Conservation (phyloP, 2,113 vertebrate species). For the Cyanocitta stelleri region DNA sequence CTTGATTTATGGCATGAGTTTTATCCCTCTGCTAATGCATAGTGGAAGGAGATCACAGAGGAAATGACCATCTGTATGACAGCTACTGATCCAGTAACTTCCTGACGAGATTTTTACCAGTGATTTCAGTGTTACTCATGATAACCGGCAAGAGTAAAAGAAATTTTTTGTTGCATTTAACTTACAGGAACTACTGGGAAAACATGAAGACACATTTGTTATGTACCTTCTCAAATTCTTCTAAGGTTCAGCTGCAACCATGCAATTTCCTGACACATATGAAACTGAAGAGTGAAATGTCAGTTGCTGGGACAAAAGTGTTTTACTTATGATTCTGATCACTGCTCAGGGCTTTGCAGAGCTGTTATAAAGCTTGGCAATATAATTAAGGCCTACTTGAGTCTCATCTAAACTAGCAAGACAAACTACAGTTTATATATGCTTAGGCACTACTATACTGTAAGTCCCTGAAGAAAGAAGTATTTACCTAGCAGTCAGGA, state of each 20-base stretch:
- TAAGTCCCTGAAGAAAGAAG: background rate
- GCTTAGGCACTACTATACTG: background rate
- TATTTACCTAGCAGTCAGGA: background rate
- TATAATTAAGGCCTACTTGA: conserved; percentile 10
- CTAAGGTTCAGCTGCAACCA: background rate
- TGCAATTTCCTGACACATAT: background rate
- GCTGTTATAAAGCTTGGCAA: conserved; percentile 15
- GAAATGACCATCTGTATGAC: background rate
- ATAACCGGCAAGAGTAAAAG: background rate
- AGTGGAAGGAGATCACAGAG: background rate
- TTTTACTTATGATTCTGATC: conserved; percentile 2
- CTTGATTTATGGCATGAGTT: background rate
- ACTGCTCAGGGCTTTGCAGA: background rate
- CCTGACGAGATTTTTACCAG: background rate
- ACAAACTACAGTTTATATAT: background rate
- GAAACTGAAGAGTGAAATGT: background rate
- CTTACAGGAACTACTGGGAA: background rate
- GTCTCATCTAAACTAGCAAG: background rate
- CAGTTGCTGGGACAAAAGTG: background rate
- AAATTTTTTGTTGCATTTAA: background rate
- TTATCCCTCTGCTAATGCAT: background rate
- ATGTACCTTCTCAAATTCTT: background rate
- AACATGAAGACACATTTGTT: background rate
- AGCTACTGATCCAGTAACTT: background rate
- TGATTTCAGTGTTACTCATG: background rate